Evolutionary conservation across 30 jellyfish, hydroid and myxozoan genomes (phyloP).

Genomic region (Cassiopea xamachana): DNA sequence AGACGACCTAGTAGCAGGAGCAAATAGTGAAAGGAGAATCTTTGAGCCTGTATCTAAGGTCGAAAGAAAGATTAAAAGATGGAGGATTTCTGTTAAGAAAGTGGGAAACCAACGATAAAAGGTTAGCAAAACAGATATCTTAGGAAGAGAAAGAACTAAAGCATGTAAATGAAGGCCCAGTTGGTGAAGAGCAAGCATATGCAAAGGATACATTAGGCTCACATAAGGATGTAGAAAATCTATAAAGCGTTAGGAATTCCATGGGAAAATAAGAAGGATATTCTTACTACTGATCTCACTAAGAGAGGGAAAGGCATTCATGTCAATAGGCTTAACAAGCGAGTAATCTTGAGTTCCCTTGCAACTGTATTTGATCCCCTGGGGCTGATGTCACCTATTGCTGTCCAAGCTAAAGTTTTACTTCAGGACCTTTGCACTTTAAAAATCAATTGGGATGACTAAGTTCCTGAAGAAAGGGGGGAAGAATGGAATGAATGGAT

Average conservation of each 20-base stretch:
- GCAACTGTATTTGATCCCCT: not conserved
- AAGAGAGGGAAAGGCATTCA: not conserved
- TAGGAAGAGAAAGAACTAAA: slow-evolving; percentile 16
- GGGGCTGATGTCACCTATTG: not conserved
- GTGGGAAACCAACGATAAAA: slow-evolving; percentile 39
- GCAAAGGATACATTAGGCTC: slow-evolving; percentile 54
- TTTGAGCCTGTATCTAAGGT: slow-evolving; percentile 1
- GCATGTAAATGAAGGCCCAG: not conserved
- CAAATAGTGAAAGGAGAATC: slow-evolving; percentile 25
- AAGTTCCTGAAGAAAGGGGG: slow-evolving; percentile 25
- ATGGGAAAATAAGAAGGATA: slow-evolving; percentile 41
- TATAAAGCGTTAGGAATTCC: slow-evolving; percentile 7
- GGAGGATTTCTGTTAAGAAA: slow-evolving; percentile 58
- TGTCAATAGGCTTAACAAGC: not conserved
- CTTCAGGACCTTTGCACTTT: slow-evolving; percentile 41
- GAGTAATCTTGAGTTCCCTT: not conserved
- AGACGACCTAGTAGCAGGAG: slow-evolving; percentile 51
- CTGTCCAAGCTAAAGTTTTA: not conserved
- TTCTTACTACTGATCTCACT: not conserved
- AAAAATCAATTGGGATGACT: slow-evolving; percentile 53
- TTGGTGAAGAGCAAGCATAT: slow-evolving; percentile 10
- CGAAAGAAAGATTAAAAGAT: slow-evolving; percentile 24
- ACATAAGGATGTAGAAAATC: slow-evolving; percentile 14
- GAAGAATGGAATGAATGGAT: slow-evolving; percentile 17
- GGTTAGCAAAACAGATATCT: slow-evolving; percentile 20